Evolutionary conservation across 2,113 vertebrate genomes (phyloP), one percentile per base, ranked within the genome.

Genomic region (Oncorhynchus keta): DNA sequence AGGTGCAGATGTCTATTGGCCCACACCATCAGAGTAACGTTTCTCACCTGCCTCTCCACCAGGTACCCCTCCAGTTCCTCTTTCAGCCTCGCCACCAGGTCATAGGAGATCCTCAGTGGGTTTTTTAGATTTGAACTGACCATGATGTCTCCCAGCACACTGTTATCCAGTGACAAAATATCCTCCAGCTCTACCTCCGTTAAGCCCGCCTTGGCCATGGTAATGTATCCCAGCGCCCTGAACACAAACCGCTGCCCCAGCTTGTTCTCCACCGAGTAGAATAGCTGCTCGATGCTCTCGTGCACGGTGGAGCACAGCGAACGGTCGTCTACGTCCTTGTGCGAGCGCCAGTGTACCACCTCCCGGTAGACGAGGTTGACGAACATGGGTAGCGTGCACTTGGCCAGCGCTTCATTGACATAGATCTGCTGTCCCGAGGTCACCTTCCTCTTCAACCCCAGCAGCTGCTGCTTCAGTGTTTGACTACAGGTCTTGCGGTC

Each of bases 361-460:
- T 99, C 97, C 86, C 95, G 93, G 89, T 97, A 99, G 80, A 98
- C 99, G 82, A 99, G 93, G 81, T 99, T 99, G 83, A 99, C 95
- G 91, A 99, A 99, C 98, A 99, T 99, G 2, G 98, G 98, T 85
- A 99, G 89, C 0, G 97, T 99, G 85, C 98, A 99, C 89, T 96
- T 98, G 68, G 96, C 96, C 73, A 99, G 92, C 0, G 97, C 98
- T 51, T 97, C 96, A 75, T 99, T 99, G 79, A 99, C 97, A 0
- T 99, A 99, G 77, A 99, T 99, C 88, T 99, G 98, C 85, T 99
- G 98, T 64, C 98, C 98, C 0, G 98, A 99, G 5, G 98, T 99
- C 88, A 99, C 97, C 88, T 99, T 99, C 76, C 98, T 93, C 83
- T 97, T 98, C 79, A 98, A 95, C 14, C 92, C 88, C 48, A 99